Evolutionary conservation across 2,888 invertebrate genomes (phyloP).

Genomic region (Peribatodes rhomboidaria): DNA sequence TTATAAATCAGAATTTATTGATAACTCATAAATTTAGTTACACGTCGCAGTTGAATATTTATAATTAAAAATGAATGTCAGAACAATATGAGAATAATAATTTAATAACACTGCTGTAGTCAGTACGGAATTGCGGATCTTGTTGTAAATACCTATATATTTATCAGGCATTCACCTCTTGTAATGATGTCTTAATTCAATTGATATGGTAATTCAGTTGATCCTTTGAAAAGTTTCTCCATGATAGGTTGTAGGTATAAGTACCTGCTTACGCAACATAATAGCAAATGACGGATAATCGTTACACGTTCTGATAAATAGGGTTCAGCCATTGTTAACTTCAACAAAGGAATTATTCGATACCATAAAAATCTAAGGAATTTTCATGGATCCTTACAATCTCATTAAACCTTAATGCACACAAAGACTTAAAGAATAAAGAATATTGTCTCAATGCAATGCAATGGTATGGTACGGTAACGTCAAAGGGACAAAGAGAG

Average conservation of each 20-base stretch:
- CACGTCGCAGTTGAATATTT: no score
- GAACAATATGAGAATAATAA: no score
- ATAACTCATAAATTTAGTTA: no score
- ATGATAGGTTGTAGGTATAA: no score
- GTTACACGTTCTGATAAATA: constrained; percentile 17
- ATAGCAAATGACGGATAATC: constrained; percentile 5
- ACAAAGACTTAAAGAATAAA: constrained; percentile 23
- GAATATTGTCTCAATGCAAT: constrained; percentile 12
- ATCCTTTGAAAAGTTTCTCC: no score
- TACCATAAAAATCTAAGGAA: constrained; percentile 26
- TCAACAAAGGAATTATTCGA: constrained; percentile 23
- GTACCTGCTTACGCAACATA: background rate
- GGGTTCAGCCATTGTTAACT: constrained; percentile 27
- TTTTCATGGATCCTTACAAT: constrained; percentile 22
- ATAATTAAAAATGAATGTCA: no score
- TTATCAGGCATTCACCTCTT: background rate
- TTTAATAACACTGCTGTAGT: no score
- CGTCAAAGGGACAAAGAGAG: constrained; percentile 29
- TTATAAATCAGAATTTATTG: no score
- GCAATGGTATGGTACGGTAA: background rate
- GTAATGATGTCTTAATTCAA: background rate
- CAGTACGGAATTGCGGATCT: no score
- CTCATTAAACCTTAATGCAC: constrained; percentile 21
- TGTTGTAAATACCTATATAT: background rate
- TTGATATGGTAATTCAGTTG: no score